These are phyloP conservation scores for Eledona agricola DNA, from an alignment of 2,888 invertebrate genomes.

Conservation along the genomic window DNA sequence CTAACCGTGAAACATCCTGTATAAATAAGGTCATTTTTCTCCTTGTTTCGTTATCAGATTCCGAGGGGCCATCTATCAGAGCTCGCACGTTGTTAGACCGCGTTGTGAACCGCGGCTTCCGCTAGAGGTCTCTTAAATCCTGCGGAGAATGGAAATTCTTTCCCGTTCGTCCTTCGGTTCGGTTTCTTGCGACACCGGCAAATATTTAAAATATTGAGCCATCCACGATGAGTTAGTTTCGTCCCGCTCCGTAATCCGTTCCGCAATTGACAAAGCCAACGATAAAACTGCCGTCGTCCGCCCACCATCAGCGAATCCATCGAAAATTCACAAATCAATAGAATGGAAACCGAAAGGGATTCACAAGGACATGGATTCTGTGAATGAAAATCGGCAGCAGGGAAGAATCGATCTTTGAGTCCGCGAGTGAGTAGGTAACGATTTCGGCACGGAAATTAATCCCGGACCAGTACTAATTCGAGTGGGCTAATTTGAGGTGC, in stretches of 20 bases:
- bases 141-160: constrained; percentile 25
- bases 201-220: constrained; percentile 23
- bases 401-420: constrained; percentile 12
- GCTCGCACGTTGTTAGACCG: no score
- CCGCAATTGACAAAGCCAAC: constrained; percentile 3
- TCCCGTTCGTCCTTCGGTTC: constrained; percentile 18
- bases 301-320: constrained; percentile 3
- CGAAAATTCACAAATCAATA: constrained; percentile 18
- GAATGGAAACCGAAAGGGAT: neutral
- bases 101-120: no score
- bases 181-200: constrained; percentile 15
- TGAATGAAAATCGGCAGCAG: constrained; percentile 17
- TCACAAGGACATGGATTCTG: constrained; percentile 2
- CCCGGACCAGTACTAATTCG: constrained; percentile 1
- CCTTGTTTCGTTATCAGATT: no score
- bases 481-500: constrained; percentile 8
- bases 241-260: neutral
- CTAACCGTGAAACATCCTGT: no score
- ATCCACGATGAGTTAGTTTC: constrained; percentile 18
- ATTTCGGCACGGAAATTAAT: neutral
- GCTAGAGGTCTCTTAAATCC: no score
- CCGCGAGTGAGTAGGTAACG: constrained; percentile 5
- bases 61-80: no score
- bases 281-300: neutral
- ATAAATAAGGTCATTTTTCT: no score